These are phyloP conservation scores for Drosophila pseudotalamancana DNA, from an alignment of 2,888 invertebrate species.

Conservation along the genomic window DNA sequence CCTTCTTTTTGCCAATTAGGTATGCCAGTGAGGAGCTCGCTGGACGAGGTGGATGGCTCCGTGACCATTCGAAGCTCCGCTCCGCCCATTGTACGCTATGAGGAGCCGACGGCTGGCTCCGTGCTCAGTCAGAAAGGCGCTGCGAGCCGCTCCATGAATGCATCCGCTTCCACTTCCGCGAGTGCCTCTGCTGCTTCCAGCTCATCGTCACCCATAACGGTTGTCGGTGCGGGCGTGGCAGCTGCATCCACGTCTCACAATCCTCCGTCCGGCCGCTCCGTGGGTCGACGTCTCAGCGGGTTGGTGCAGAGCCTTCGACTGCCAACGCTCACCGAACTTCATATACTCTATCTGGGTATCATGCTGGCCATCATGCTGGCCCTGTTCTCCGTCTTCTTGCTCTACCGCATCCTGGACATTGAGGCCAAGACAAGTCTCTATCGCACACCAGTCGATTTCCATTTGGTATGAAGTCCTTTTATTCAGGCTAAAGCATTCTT, in stretches of 20 bases:
- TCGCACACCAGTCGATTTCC: conserved; percentile 83
- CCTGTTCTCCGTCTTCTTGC: conserved; percentile 82
- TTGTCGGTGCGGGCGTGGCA: conserved; percentile 31
- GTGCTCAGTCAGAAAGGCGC: conserved; percentile 8
- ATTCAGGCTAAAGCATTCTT: too few relatives aligned
- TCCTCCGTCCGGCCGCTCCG: neutral
- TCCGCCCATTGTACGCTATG: conserved; percentile 59
- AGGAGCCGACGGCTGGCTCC: conserved; percentile 13
- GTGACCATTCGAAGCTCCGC: conserved; percentile 61
- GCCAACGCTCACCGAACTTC: conserved; percentile 80
- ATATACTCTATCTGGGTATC: conserved; percentile 83
- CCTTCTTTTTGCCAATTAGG: conserved; percentile 39
- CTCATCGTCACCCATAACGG: conserved; percentile 60
- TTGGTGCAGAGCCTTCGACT: conserved; percentile 58
- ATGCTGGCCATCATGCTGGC: conserved; percentile 81
- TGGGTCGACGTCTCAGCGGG: conserved; percentile 28
- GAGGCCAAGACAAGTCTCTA: conserved; percentile 82
- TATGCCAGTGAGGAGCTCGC: conserved; percentile 19
- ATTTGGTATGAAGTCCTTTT: conserved; percentile 77
- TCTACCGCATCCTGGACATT: conserved; percentile 83
- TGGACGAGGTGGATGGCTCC: conserved; percentile 14
- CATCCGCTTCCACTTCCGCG: conserved; percentile 53
- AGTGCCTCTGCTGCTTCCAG: conserved; percentile 36
- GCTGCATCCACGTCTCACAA: neutral
- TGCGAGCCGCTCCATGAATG: conserved; percentile 27